Evolutionary conservation across 2,113 vertebrate species (phyloP).

Genomic region (Microcebus ravelobensis): DNA sequence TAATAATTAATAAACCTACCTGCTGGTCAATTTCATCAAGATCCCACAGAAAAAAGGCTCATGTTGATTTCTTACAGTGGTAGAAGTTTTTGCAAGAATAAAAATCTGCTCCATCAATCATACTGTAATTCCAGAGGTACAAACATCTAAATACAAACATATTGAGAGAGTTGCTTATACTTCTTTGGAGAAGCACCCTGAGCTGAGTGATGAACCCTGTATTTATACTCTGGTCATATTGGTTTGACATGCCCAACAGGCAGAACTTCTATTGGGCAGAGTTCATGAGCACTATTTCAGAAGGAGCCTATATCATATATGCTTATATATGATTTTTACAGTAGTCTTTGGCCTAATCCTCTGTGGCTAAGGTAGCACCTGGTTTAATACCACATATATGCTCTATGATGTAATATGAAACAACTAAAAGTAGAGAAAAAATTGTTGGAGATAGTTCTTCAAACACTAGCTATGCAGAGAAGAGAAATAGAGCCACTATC

Average conservation of each 20-base stretch:
- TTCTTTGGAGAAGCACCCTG: background rate
- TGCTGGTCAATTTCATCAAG: background rate
- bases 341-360: background rate
- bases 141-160: background rate
- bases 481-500: background rate
- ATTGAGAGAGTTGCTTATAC: background rate
- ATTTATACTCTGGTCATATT: background rate
- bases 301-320: background rate
- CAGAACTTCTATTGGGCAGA: background rate
- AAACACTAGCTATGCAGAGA: background rate
- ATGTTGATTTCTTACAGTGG: background rate
- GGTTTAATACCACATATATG: background rate
- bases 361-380: background rate
- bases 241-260: background rate
- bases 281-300: background rate
- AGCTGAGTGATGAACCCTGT: background rate
- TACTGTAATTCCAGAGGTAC: background rate
- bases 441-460: background rate
- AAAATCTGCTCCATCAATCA: background rate
- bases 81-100: background rate
- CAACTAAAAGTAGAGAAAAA: background rate
- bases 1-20: background rate
- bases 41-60: background rate
- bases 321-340: background rate
- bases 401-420: background rate